Conservation (phyloP, 2,113 vertebrate genomes). For the Odontesthes bonariensis region DNA sequence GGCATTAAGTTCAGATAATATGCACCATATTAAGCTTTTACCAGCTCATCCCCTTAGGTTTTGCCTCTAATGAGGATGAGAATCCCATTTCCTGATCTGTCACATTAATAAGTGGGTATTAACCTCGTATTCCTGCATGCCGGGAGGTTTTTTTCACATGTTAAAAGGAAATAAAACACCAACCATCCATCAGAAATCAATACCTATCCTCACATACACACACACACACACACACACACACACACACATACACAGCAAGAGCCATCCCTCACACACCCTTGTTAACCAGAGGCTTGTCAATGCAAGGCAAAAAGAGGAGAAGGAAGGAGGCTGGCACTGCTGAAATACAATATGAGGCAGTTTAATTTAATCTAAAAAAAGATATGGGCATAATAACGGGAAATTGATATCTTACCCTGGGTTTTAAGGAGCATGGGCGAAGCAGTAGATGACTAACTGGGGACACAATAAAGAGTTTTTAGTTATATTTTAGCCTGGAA, state of each 20-base stretch:
- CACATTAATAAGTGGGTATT: slow-evolving; percentile 52
- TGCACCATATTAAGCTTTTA: background rate
- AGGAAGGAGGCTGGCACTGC: slow-evolving; percentile 12
- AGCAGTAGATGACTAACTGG: background rate
- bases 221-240: slow-evolving; percentile 33
- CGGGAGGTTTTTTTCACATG: slow-evolving; percentile 40
- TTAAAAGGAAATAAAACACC: slow-evolving; percentile 56
- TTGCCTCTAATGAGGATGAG: slow-evolving; percentile 42
- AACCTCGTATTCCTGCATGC: slow-evolving; percentile 28
- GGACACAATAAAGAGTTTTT: background rate
- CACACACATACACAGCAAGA: slow-evolving; percentile 15
- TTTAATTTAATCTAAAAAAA: slow-evolving; percentile 51
- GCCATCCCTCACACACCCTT: slow-evolving; percentile 9
- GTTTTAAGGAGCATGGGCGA: background rate
- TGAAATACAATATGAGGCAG: slow-evolving; percentile 35
- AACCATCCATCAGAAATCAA: slow-evolving; percentile 54
- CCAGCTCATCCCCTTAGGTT: background rate
- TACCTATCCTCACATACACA: slow-evolving; percentile 30
- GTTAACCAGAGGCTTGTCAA: slow-evolving; percentile 47
- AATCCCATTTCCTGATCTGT: slow-evolving; percentile 39
- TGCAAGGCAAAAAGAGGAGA: slow-evolving; percentile 28
- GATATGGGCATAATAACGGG: slow-evolving; percentile 41
- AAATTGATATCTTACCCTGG: slow-evolving; percentile 51
- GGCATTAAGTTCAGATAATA: background rate
- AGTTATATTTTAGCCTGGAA: background rate